Evolutionary conservation across 2,113 vertebrate genomes (phyloP), one percentile per base, ranked within the genome.

Genomic region (Phocoena sinus): DNA sequence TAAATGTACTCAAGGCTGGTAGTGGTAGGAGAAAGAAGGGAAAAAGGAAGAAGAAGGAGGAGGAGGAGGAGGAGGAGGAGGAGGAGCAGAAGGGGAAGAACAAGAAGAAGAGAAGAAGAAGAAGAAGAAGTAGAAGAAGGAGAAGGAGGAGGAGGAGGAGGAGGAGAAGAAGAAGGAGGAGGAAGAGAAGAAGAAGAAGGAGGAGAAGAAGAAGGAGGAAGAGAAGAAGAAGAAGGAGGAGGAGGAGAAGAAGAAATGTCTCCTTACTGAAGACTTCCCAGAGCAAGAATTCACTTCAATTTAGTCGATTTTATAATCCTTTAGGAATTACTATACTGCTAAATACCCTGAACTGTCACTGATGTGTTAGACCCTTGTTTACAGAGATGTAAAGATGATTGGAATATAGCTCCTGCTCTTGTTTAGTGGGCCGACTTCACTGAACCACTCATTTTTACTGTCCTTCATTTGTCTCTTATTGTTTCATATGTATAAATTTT

Each of bases 131-230:
- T 4, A 38, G 38, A 38, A 38, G 38, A 38, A 38, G 38, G 4
- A 6, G 50, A 0, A 50, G 4, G 12, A 50, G 14, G 4, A 50
- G 14, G 50, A 50, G 47, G 3, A 47, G 47, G 47, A 50, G 38
- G 3, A 38, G 38, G 4, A 38, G 38, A 4, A 38, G 38, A 38
- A 38, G 47, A 1, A 50, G 47, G 0, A 50, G 47, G 2, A 50
- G 38, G 4, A 3, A 3, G 12, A 14, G 0, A 3, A 3, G 47
- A 3, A 14, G 13, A 0, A 50, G 47, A 1, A 50, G 47, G 3
- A 14, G 47, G 0, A 50, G 2, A 0, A 14, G 47, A 0, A 3
- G 12, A 0, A 13, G 3, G 0, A 50, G 47, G 0, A 14, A 1
- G 3, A 50, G 47, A 0, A 13, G 12, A 0, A 50, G 47, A 0